These are phyloP conservation scores for Gonioctena quinquepunctata DNA, from an alignment of 1,140 invertebrate genomes.

Conservation along the genomic window DNA sequence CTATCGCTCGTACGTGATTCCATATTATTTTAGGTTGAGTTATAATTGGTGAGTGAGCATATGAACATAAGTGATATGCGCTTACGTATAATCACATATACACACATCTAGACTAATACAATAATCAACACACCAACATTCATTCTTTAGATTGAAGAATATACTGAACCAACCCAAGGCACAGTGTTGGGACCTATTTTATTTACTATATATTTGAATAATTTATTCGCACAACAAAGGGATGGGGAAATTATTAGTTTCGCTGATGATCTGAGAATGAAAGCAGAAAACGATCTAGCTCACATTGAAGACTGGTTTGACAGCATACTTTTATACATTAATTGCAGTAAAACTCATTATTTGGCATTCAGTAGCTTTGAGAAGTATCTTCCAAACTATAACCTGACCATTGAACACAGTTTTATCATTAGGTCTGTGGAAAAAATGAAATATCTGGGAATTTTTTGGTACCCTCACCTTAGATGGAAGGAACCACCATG, in stretches of 20 bases:
- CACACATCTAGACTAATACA: too few relatives aligned
- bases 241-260: not conserved
- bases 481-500: not conserved
- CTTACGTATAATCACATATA: too few relatives aligned
- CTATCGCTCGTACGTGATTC: too few relatives aligned
- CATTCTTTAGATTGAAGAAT: too few relatives aligned
- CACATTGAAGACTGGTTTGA: not conserved
- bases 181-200: slow-evolving; percentile 30
- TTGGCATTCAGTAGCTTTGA: not conserved
- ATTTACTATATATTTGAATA: slow-evolving; percentile 27
- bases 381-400: not conserved
- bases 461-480: not conserved
- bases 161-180: too few relatives aligned
- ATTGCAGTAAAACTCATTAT: not conserved
- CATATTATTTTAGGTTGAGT: too few relatives aligned
- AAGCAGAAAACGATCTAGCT: not conserved
- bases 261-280: slow-evolving; percentile 6
- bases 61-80: too few relatives aligned
- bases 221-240: not conserved
- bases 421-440: not conserved
- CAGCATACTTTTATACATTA: not conserved
- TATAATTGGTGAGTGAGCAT: too few relatives aligned
- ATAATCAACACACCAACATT: too few relatives aligned
- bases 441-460: not conserved
- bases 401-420: not conserved